Conservation (phyloP, 2,888 invertebrate genomes). For the Erebia aethiops region DNA sequence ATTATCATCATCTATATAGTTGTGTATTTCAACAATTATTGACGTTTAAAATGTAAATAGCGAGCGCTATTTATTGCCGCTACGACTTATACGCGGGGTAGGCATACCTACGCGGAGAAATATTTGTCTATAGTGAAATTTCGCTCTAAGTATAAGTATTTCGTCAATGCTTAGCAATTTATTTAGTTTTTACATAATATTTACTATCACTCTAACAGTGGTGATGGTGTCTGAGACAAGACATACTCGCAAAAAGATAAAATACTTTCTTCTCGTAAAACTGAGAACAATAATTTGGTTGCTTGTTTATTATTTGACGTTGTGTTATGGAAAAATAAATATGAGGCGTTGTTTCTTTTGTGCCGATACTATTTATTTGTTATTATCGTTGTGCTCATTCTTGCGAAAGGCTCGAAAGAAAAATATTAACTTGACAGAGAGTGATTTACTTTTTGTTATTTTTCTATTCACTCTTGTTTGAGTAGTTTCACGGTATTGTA, state of each 20-base stretch:
- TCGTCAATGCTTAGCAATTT: too few relatives aligned
- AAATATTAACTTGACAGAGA: constrained; percentile 16
- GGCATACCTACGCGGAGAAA: too few relatives aligned
- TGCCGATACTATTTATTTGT: constrained; percentile 30
- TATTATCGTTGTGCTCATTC: constrained; percentile 18
- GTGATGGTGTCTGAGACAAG: not conserved
- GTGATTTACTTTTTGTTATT: constrained; percentile 7
- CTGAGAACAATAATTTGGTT: constrained; percentile 17
- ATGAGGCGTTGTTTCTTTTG: constrained; percentile 24
- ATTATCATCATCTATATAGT: too few relatives aligned
- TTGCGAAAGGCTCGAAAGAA: constrained; percentile 13
- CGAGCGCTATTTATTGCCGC: too few relatives aligned
- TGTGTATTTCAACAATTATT: too few relatives aligned
- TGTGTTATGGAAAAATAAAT: constrained; percentile 27
- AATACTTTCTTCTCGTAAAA: constrained; percentile 26
- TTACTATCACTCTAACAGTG: too few relatives aligned
- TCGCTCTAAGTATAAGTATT: too few relatives aligned
- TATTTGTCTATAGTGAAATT: too few relatives aligned
- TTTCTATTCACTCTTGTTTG: constrained; percentile 2
- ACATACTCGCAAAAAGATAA: constrained; percentile 19
- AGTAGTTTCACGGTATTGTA: not conserved
- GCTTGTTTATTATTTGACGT: constrained; percentile 31
- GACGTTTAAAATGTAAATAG: too few relatives aligned
- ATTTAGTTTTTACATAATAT: too few relatives aligned
- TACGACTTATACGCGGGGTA: too few relatives aligned